A percentile compares a stretch with the other conserved stretches of the same genome.
phyloP scores from a whole-genome alignment of 2,888 invertebrate genomes.

The Heterodera filipjevi region DNA sequence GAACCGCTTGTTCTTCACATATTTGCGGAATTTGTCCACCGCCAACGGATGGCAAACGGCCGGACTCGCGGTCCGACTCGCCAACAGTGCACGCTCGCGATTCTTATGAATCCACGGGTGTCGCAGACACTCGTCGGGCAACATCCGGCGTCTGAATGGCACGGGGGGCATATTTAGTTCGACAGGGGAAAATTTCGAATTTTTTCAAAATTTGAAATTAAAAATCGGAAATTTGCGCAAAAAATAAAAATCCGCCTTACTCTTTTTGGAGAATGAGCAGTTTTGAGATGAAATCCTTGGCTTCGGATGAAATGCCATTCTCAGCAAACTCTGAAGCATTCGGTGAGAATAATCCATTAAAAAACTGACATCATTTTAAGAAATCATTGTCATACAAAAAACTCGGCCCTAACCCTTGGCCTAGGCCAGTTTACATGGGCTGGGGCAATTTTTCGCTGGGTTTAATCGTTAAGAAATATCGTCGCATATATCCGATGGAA shows the following conservation, averaged over 20 bases:
- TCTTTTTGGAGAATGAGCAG: constrained; percentile 58
- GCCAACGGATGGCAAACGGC: constrained; percentile 44
- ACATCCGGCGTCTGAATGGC: constrained; percentile 57
- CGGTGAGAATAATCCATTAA: background rate
- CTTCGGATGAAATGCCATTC: constrained; percentile 55
- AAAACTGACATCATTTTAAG: no score
- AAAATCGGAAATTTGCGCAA: background rate
- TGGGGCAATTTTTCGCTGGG: no score
- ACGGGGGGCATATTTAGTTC: background rate
- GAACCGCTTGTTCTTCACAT: constrained; percentile 58
- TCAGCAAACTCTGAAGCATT: constrained; percentile 52
- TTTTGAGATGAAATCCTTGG: constrained; percentile 60
- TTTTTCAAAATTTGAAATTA: constrained; percentile 1
- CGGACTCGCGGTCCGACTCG: constrained; percentile 11
- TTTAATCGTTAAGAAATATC: no score
- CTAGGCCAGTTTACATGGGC: no score
- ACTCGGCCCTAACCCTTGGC: no score
- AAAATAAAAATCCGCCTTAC: constrained; percentile 40
- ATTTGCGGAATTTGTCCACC: constrained; percentile 54
- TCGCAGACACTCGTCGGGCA: constrained; percentile 59
- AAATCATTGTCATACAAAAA: no score
- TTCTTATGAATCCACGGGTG: constrained; percentile 61
- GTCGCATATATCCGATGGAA: no score
- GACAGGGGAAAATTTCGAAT: background rate
- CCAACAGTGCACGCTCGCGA: constrained; percentile 46